Evolutionary conservation across 1,140 invertebrate species (phyloP).

Genomic region (Lepidurus couesii): DNA sequence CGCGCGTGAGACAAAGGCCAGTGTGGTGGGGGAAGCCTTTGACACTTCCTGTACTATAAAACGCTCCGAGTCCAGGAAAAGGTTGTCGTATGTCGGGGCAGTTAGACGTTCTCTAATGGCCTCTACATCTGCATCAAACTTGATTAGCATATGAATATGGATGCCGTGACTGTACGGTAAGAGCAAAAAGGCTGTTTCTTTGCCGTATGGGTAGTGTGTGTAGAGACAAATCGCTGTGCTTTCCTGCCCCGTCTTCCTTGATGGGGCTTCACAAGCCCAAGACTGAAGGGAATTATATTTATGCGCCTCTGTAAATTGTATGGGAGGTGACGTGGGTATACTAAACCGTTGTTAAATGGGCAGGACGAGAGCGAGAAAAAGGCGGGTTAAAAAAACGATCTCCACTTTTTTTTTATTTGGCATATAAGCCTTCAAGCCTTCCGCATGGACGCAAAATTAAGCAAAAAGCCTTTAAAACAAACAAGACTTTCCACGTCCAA

Average conservation of each 20-base stretch:
- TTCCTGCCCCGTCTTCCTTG: background rate
- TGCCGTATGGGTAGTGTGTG: background rate
- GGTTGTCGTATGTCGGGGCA: background rate
- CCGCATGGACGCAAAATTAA: background rate
- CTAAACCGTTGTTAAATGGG: background rate
- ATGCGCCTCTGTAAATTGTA: slow-evolving; percentile 1
- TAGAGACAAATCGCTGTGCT: background rate
- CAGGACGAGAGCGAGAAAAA: background rate
- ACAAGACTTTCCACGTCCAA: background rate
- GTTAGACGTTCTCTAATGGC: slow-evolving; percentile 1
- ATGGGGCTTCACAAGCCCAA: background rate
- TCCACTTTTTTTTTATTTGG: background rate
- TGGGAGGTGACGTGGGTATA: background rate
- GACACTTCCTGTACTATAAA: slow-evolving; percentile 17
- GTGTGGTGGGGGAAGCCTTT: background rate
- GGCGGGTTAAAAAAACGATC: background rate
- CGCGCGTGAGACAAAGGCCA: background rate
- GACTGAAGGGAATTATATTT: background rate
- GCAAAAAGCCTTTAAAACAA: background rate
- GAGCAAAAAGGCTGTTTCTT: background rate
- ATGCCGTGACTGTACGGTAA: slow-evolving; percentile 11
- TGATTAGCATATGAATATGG: slow-evolving; percentile 22
- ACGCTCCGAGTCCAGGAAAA: background rate
- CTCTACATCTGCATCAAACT: slow-evolving; percentile 11
- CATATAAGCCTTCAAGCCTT: background rate